These are phyloP conservation scores for Dendrocincla fuliginosa DNA, from an alignment of 2,797 vertebrate species.

Conservation along the genomic window DNA sequence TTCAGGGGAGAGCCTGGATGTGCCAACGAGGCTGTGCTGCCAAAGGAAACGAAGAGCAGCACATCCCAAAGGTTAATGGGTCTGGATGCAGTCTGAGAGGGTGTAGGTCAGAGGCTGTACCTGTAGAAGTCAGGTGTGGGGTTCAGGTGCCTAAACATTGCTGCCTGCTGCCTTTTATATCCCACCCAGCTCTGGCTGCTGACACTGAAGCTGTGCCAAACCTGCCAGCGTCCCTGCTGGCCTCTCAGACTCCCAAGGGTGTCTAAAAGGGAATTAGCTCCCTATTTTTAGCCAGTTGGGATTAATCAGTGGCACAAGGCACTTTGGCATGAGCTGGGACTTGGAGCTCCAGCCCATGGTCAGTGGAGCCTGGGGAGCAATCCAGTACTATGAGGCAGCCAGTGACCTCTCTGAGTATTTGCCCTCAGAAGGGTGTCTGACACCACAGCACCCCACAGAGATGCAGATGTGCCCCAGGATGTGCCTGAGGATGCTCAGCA, in stretches of 20 bases:
- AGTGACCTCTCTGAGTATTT: accelerated
- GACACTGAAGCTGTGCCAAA: background rate
- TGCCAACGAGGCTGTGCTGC: background rate
- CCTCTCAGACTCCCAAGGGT: background rate
- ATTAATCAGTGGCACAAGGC: accelerated
- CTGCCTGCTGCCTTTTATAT: background rate
- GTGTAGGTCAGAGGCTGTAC: background rate
- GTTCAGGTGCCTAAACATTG: background rate
- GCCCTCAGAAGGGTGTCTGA: background rate
- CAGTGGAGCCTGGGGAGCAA: accelerated
- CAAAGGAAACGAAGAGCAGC: background rate
- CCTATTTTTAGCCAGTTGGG: background rate
- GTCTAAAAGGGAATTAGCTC: background rate
- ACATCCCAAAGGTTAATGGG: background rate
- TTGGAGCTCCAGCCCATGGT: background rate
- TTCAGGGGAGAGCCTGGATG: background rate
- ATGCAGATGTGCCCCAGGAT: background rate
- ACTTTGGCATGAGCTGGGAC: background rate
- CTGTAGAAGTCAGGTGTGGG: background rate
- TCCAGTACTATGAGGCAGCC: background rate
- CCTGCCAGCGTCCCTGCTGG: background rate
- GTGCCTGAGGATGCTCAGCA: background rate
- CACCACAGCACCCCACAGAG: background rate
- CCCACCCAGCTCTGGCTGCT: background rate
- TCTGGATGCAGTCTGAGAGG: background rate